Percentiles rank a stretch among this genome's conserved stretches.
Evolutionary conservation across 1,140 invertebrate species (phyloP).

Genomic region (Drosophila elegans): DNA sequence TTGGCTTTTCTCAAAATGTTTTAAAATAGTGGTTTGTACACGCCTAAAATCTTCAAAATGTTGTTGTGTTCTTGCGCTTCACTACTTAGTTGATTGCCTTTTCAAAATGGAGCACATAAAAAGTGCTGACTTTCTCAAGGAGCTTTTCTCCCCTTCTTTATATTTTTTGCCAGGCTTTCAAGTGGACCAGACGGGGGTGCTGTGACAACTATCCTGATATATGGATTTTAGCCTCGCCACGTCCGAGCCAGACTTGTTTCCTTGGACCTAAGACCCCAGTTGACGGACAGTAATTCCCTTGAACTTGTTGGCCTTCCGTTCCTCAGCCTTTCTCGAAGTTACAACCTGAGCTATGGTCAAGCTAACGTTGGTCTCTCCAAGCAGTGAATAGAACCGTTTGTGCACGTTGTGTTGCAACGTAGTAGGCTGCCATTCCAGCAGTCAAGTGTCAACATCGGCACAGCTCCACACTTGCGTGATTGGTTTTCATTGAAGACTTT

Average conservation of each 20-base stretch:
- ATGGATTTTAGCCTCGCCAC: constrained; percentile 15
- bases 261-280: constrained; percentile 52
- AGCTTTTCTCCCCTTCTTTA: constrained; percentile 2
- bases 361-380: constrained; percentile 1
- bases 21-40: no score
- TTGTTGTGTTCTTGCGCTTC: constrained; percentile 2
- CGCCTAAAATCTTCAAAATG: no score
- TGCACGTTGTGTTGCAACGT: constrained; percentile 18
- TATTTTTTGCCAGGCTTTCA: constrained; percentile 2
- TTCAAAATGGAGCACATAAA: constrained; percentile 11
- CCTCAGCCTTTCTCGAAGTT: not conserved
- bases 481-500: constrained; percentile 35
- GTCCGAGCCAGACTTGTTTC: not conserved
- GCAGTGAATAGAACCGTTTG: constrained; percentile 3
- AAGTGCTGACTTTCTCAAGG: constrained; percentile 22
- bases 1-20: no score
- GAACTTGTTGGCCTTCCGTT: constrained; percentile 13
- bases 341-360: constrained; percentile 1
- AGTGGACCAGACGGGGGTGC: not conserved
- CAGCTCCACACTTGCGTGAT: constrained; percentile 15
- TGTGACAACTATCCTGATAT: constrained; percentile 55
- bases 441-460: constrained; percentile 40
- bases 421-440: constrained; percentile 3
- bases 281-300: constrained; percentile 69
- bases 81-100: constrained; percentile 44